Base-by-base conservation (phyloP, 2,888 invertebrate species). In the Diaphora mendica region DNA sequence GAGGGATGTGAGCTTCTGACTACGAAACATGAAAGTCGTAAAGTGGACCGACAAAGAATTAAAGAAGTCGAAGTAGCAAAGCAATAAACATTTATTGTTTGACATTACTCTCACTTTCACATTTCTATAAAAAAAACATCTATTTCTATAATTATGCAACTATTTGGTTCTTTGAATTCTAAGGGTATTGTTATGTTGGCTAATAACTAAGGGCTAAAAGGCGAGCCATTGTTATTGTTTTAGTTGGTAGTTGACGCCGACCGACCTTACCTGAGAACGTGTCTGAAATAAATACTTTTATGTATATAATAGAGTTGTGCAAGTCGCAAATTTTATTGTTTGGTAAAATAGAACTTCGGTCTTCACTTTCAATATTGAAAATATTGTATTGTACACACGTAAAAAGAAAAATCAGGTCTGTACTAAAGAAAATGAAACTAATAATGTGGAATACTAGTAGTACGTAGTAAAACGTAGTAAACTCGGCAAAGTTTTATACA, bases 81-180 rank as follows among this genome's bases (percentile, higher is more conserved):
- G 75, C 74, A 76, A 87, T 90, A 88, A 90, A 90, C 82, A 88
- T 87, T 88, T 89, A 66, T 69, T 73, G 73, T 66, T 62, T 30
- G 72, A 30, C 4, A 70, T 48, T 64, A 87, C 84, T 85, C 83
- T 92, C 87, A 92, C 94, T 94, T 94, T 94, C 92, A 89, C 90
- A 89, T 89, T 91, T 89, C 88, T 88, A 87, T 77, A 85, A 87
- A 82, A 79, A 76, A 64, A 1, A 23, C 8, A 44, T 62, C 70
- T 68, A 76, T 78, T 75, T 79, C 64, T 65, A 59, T 78, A 80
- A 85, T 89, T 86, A 88, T 85, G 85, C 84, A 86, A 89, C 81
- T 80, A 79, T 71, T 64, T 72, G 72, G 72, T 77, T 82, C 77
- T 86, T 87, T 84, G 74, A 77, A 78, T 78, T 71, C 68, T 68